Evolutionary conservation across 2,888 invertebrate species (phyloP).

Genomic region (Imbricaverruca yamaguchii): DNA sequence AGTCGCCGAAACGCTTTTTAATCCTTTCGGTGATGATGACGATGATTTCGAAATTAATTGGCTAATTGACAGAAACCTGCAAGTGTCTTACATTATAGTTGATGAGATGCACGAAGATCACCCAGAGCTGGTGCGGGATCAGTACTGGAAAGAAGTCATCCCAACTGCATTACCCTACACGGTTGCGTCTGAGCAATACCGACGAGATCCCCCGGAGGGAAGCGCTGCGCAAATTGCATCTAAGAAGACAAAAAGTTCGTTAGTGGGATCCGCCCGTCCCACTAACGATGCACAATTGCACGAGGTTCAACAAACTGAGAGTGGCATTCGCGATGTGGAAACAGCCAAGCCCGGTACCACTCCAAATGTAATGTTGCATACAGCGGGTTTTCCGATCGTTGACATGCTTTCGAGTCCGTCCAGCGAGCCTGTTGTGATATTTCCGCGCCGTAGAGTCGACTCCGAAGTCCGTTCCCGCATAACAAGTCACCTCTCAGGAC

Average conservation of each 20-base stretch:
- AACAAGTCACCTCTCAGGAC: too few relatives aligned
- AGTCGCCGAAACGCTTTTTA: conserved; percentile 88
- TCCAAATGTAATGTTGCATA: too few relatives aligned
- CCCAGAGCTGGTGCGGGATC: conserved; percentile 83
- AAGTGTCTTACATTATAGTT: conserved; percentile 90
- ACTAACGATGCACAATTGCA: too few relatives aligned
- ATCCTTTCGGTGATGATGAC: conserved; percentile 92
- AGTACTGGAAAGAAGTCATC: conserved; percentile 88
- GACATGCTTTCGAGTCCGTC: too few relatives aligned
- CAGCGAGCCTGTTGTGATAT: too few relatives aligned
- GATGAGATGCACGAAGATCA: conserved; percentile 94
- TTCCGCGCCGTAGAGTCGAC: too few relatives aligned
- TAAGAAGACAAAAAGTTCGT: not conserved
- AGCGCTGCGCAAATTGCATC: conserved; percentile 26
- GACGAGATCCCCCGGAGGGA: conserved; percentile 45
- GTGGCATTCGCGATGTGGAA: too few relatives aligned
- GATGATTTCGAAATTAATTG: conserved; percentile 91
- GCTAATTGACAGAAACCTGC: conserved; percentile 87
- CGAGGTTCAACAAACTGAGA: too few relatives aligned
- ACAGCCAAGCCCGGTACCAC: too few relatives aligned
- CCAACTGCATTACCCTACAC: conserved; percentile 84
- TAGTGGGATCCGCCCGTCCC: too few relatives aligned
- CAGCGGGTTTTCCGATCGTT: too few relatives aligned
- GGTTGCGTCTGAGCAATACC: conserved; percentile 76
- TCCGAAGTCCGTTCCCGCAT: too few relatives aligned